A percentile compares a stretch with the other conserved stretches of the same genome.
Evolutionary conservation across 2,797 vertebrate species (phyloP).

Genomic region (Huso huso): DNA sequence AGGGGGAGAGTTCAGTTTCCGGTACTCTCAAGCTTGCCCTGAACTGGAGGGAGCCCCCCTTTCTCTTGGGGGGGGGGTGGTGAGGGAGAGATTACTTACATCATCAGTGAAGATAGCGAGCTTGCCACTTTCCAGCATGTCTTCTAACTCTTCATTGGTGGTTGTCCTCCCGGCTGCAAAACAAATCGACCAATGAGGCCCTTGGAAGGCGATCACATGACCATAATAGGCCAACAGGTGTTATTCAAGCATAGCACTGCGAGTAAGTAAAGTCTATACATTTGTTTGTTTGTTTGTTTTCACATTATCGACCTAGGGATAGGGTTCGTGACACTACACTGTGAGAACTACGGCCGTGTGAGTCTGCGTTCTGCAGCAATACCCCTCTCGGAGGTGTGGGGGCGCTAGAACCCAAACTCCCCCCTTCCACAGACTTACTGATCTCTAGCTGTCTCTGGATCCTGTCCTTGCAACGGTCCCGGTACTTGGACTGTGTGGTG

Average conservation of each 20-base stretch:
- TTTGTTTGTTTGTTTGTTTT: not conserved
- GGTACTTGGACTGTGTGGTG: slow-evolving; percentile 82
- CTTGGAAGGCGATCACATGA: too few species aligned
- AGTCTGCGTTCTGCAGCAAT: not conserved
- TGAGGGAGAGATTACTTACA: slow-evolving; percentile 27
- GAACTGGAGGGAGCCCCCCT: not conserved
- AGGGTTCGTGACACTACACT: too few species aligned
- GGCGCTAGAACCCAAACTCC: not conserved
- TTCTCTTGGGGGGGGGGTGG: not conserved
- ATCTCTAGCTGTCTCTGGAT: slow-evolving; percentile 87
- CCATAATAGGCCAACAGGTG: too few species aligned
- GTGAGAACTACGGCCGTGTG: too few species aligned
- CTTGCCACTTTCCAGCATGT: slow-evolving; percentile 86
- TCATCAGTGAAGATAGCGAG: slow-evolving; percentile 59
- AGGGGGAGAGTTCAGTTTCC: too few species aligned
- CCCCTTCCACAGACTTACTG: slow-evolving; percentile 57
- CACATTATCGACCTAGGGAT: too few species aligned
- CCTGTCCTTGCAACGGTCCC: slow-evolving; percentile 85
- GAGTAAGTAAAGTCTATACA: not conserved
- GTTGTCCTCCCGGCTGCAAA: slow-evolving; percentile 73
- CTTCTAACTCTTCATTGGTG: slow-evolving; percentile 85
- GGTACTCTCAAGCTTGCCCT: too few species aligned
- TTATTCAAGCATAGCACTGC: not conserved
- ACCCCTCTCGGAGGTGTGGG: not conserved
- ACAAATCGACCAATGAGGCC: too few species aligned